Base-by-base conservation (phyloP, 1,140 invertebrate species). In the Scaptodrosophila lebanonensis region DNA sequence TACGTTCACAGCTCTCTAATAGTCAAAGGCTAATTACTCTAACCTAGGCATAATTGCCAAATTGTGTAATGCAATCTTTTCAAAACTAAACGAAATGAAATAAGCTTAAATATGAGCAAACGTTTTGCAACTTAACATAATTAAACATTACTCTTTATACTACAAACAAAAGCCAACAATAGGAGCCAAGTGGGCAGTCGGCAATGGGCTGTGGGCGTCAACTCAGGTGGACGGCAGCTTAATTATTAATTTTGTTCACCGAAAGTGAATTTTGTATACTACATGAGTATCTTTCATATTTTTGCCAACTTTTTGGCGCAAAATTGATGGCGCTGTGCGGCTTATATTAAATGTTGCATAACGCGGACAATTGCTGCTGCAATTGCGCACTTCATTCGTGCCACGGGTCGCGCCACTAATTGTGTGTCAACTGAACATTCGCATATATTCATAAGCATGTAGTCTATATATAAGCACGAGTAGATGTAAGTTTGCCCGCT, bases 351-450 rank as follows among this genome's bases (percentile, higher is more conserved):
- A n/a, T n/a, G n/a, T n/a, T n/a, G n/a, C n/a, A n/a, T n/a, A n/a
- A 33, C 16, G 35, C 56, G 53, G 39, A 18, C 29, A 22, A 44
- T 40, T 18, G 12, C 11, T 51, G 68, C 42, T 39, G 59, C 69
- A 64, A 75, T 75, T 73, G 69, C 52, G 58, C 64, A 72, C 68
- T 72, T 60, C 27, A 52, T 58, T 50, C 52, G 43, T 68, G 69
- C 59, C 64, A 63, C 70, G 65, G 36, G 70, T 68, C 65, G 67
- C 30, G 53, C 36, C 52, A 43, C 44, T 57, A 56, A 62, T 57
- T 62, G 52, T 62, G 36, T 56, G 52, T 62, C 58, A 56, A 56
- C 51, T 52, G 9, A 39, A 22, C 30, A 42, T 20, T 18, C 47
- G 51, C 12, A 18, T 20, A 42, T 15, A 16, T 6, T 8, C 17